Conservation (phyloP, 2,113 vertebrate species). For the Pyxicephalus adspersus region DNA sequence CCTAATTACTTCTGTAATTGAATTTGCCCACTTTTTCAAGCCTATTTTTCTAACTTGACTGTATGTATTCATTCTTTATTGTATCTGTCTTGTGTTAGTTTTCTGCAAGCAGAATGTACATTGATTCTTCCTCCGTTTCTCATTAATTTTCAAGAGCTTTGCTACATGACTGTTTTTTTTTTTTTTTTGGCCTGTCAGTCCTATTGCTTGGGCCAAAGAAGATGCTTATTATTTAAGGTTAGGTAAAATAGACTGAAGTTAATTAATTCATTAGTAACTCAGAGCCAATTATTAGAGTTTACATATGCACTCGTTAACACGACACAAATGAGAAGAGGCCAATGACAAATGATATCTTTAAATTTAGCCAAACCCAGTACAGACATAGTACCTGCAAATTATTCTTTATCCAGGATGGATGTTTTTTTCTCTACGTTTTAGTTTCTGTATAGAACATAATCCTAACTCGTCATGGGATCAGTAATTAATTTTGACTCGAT, state of each 20-base stretch:
- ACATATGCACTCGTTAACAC: constrained; percentile 85
- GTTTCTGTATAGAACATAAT: neutral
- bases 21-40: constrained; percentile 99
- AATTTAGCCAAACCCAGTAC: constrained; percentile 70
- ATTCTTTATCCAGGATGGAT: neutral
- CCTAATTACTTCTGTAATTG: constrained; percentile 99
- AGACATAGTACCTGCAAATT: constrained; percentile 47
- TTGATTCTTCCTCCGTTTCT: constrained; percentile 87
- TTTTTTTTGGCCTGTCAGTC: constrained; percentile 81
- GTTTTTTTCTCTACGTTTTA: constrained; percentile 15
- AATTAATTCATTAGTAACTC: constrained; percentile 93
- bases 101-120: constrained; percentile 90
- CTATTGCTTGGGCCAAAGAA: constrained; percentile 75
- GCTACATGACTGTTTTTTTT: constrained; percentile 82
- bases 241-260: constrained; percentile 86
- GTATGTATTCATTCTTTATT: constrained; percentile 99
- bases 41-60: constrained; percentile 97
- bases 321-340: constrained; percentile 79
- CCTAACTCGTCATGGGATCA: neutral
- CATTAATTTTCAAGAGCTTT: constrained; percentile 92
- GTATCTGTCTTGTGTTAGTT: constrained; percentile 96
- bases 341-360: constrained; percentile 79
- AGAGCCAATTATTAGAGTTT: constrained; percentile 87
- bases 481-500: neutral
- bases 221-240: constrained; percentile 84